Percentiles rank a stretch among this genome's conserved stretches.
These are phyloP conservation scores for Coluber constrictor DNA, from an alignment of 2,797 vertebrate species.

Conservation along the genomic window DNA sequence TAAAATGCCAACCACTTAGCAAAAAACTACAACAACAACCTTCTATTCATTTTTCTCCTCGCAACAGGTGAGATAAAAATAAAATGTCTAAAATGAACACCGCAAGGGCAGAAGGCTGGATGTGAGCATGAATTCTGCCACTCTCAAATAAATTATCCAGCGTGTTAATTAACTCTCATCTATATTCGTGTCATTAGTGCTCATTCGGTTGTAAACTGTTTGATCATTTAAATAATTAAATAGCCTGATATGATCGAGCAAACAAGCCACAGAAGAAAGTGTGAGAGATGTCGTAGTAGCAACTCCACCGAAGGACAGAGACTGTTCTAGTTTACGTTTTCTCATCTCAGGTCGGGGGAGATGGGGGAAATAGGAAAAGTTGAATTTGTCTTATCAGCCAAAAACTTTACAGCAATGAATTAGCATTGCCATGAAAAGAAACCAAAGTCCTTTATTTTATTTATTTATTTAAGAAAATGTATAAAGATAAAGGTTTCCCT, in stretches of 20 bases:
- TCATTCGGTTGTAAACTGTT: constrained; percentile 25
- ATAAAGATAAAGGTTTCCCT: too few species aligned
- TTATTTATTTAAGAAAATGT: too few species aligned
- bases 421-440: not conserved
- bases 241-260: constrained; percentile 14
- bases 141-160: constrained; percentile 21
- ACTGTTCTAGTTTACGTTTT: not conserved
- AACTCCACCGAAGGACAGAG: not conserved
- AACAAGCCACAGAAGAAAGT: not conserved
- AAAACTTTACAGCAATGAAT: not conserved
- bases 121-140: not conserved
- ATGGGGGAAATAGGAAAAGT: not conserved
- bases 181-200: constrained; percentile 28
- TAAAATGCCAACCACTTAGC: not conserved
- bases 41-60: not conserved
- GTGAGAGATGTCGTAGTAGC: not conserved
- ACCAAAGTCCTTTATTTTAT: not conserved
- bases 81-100: not conserved
- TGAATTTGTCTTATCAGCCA: not conserved
- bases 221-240: constrained; percentile 40
- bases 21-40: not conserved
- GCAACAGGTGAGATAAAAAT: constrained; percentile 6
- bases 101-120: not conserved
- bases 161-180: constrained; percentile 23
- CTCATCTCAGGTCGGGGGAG: not conserved